Conservation (phyloP, 2,113 vertebrate genomes). For the Seriola aureovittata region DNA sequence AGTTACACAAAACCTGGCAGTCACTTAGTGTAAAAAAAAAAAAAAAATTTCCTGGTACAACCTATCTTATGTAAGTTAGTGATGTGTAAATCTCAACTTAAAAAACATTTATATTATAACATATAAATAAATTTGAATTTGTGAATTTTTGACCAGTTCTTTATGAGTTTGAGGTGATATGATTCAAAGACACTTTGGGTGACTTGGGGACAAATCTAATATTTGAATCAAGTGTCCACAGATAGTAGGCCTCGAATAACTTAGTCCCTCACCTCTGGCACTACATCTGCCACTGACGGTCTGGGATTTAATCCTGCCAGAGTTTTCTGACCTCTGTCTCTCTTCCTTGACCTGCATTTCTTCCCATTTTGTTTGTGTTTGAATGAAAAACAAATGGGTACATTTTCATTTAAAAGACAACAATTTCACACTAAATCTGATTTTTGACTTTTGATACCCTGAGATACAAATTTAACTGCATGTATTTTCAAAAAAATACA, state of each 20-base stretch:
- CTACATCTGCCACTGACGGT: slow-evolving; percentile 18
- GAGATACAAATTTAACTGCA: not conserved
- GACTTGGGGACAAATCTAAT: slow-evolving; percentile 7
- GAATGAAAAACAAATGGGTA: not conserved
- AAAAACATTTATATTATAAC: not conserved
- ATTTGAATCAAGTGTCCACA: slow-evolving; percentile 23
- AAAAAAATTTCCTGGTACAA: not conserved
- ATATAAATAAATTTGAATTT: not conserved
- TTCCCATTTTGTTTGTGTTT: not conserved
- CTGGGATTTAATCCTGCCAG: slow-evolving; percentile 27
- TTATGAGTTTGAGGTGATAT: not conserved
- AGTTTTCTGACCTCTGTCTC: slow-evolving; percentile 2
- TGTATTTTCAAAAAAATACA: not conserved
- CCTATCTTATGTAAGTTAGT: not conserved
- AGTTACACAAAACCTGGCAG: too few species aligned
- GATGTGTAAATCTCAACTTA: not conserved
- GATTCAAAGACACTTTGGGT: slow-evolving; percentile 16
- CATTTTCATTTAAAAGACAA: not conserved
- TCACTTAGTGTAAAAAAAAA: too few species aligned
- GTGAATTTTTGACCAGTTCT: not conserved
- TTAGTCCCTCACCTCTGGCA: slow-evolving; percentile 31
- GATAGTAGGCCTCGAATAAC: slow-evolving; percentile 1
- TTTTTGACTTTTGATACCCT: not conserved
- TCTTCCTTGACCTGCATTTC: not conserved
- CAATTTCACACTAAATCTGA: not conserved